Conservation (phyloP, 30 jellyfish, hydroid and myxozoan species). For the Hydractinia echinata region DNA sequence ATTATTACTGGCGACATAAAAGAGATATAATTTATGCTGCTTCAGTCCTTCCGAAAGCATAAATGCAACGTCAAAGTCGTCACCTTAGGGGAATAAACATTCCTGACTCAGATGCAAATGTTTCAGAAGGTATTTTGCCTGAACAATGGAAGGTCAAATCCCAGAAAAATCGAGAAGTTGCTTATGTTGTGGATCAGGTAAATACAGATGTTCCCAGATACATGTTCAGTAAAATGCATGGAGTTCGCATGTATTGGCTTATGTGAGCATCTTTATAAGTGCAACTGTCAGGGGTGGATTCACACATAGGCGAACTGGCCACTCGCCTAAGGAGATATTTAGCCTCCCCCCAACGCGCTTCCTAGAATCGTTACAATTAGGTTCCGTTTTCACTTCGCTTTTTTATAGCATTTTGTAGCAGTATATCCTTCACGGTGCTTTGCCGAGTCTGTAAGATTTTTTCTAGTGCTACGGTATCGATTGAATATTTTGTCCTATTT, state of each 20-base stretch:
- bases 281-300: too few species aligned
- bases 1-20: conserved; percentile 29
- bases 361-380: too few species aligned
- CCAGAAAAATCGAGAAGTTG: neutral
- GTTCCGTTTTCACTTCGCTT: too few species aligned
- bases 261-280: neutral
- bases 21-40: neutral
- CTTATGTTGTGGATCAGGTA: neutral
- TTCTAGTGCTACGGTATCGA: too few species aligned
- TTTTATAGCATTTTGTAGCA: too few species aligned
- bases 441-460: too few species aligned
- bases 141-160: conserved; percentile 8
- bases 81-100: neutral
- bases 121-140: neutral
- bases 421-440: too few species aligned
- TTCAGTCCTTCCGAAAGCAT: neutral
- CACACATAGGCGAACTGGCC: too few species aligned
- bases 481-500: too few species aligned
- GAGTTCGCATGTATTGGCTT: conserved; percentile 7
- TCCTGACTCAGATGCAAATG: conserved; percentile 7
- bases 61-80: neutral
- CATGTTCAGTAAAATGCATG: neutral
- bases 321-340: too few species aligned
- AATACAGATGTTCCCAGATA: neutral
- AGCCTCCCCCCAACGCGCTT: too few species aligned